Base-by-base conservation (phyloP, 2,113 vertebrate species). In the Rhipidura dahli region DNA sequence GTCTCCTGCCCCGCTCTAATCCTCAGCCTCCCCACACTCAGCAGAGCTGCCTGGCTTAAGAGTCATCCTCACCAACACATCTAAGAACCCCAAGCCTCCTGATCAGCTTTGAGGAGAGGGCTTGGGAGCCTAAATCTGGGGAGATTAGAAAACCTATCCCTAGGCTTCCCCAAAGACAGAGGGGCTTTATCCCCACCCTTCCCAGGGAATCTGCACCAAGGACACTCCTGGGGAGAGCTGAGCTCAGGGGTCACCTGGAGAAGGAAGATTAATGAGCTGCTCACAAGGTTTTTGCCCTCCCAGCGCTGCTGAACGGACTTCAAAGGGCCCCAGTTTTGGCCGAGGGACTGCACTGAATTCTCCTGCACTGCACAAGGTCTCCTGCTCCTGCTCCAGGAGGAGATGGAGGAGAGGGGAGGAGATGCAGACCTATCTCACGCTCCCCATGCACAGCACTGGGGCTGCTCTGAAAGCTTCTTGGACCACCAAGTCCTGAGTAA, bases 291-390 rank as follows among this genome's bases (percentile, higher is more conserved):
- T 75, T 7, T 40, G 44, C 35, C 64, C 49, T 59, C 45, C 12
- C 64, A 21, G 0, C 7, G 9, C 1, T 35, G 54, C 42, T 30
- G 35, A 51, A 39, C 0, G 40, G 47, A 16, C 13, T 14, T 4
- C 4, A 33, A 23, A 64, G 49, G 3, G 13, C 23, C 26, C 39
- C 20, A 15, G 0, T 19, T 50, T 31, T 0, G 0, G 49, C 59
- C 0, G 0, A 63, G 31, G 44, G 39, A 26, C 33, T 5, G 24
- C 59, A 33, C 20, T 23, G 6, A 30, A 39, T 0, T 10, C 30
- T 35, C 33, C 60, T 75, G 83, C n/a, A 1, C 47, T 2, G 15
- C n/a, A n/a, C n/a, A n/a, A n/a, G n/a, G n/a, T n/a, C n/a, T n/a
- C n/a, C n/a, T 6, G 70, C 37, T 63, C 37, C 45, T 9, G 27